These are phyloP conservation scores for Peromyscus melanophrys DNA, from an alignment of 2,797 vertebrate species.

Conservation along the genomic window DNA sequence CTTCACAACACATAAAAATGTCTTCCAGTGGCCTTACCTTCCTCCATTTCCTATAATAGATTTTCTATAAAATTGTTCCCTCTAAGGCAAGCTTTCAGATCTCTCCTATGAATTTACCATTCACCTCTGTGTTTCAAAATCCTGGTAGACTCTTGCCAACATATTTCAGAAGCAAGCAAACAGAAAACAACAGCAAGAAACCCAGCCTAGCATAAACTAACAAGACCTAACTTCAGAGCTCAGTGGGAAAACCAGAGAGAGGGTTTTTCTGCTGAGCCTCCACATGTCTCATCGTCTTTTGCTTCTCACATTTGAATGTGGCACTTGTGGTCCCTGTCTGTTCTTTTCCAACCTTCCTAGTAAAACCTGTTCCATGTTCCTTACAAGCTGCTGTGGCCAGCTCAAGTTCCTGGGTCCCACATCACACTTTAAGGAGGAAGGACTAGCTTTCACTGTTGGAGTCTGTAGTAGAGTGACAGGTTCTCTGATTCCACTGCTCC, in stretches of 20 bases:
- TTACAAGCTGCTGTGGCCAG: neutral
- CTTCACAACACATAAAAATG: neutral
- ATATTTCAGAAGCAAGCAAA: neutral
- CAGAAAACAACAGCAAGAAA: neutral
- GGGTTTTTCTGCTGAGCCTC: neutral
- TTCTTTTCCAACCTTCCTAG: neutral
- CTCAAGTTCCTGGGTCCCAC: neutral
- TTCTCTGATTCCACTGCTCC: neutral
- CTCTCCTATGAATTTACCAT: neutral
- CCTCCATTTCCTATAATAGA: neutral
- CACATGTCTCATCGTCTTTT: neutral
- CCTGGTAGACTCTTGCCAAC: neutral
- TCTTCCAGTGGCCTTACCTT: neutral
- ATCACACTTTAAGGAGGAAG: neutral
- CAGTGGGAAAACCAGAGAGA: neutral
- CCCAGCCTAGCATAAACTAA: neutral
- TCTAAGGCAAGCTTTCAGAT: neutral
- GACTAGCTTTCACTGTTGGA: neutral
- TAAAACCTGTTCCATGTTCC: neutral
- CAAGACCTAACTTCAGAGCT: neutral
- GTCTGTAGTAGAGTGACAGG: neutral
- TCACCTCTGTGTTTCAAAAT: neutral
- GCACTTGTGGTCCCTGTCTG: neutral
- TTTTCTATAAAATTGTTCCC: neutral
- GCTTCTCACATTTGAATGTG: neutral